Evolutionary conservation across 2,113 vertebrate species (phyloP).

Genomic region (Pterophyllum scalare): DNA sequence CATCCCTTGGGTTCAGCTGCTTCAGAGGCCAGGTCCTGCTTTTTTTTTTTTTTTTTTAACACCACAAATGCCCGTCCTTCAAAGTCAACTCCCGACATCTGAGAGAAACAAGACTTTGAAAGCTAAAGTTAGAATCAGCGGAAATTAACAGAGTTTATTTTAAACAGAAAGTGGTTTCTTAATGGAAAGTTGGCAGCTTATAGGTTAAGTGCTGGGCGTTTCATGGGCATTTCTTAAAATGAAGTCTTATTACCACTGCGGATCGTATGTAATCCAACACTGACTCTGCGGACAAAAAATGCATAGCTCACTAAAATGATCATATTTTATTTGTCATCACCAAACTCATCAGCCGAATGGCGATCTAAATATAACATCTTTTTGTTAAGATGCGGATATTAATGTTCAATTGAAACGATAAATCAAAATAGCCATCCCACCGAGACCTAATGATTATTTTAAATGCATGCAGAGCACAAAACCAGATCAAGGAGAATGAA

Average conservation of each 20-base stretch:
- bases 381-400: slow-evolving; percentile 40
- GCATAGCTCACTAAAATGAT: background rate
- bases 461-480: slow-evolving; percentile 3
- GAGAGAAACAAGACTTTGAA: slow-evolving; percentile 53
- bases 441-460: slow-evolving; percentile 23
- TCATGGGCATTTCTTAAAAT: slow-evolving; percentile 5
- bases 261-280: slow-evolving; percentile 38
- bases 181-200: slow-evolving; percentile 3
- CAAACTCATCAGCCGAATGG: slow-evolving; percentile 56
- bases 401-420: slow-evolving; percentile 30
- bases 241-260: slow-evolving; percentile 27
- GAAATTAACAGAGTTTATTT: slow-evolving; percentile 48
- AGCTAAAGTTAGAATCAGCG: slow-evolving; percentile 28
- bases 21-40: slow-evolving; percentile 53
- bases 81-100: slow-evolving; percentile 70
- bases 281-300: slow-evolving; percentile 16
- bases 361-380: slow-evolving; percentile 40
- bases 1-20: slow-evolving; percentile 70
- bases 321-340: slow-evolving; percentile 32
- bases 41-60: slow-evolving; percentile 32
- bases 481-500: slow-evolving; percentile 22
- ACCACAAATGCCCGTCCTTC: slow-evolving; percentile 52
- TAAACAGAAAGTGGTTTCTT: background rate
- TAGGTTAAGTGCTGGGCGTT: background rate
- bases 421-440: slow-evolving; percentile 13